Base-by-base conservation (phyloP, 2,888 invertebrate genomes). In the Automeris io region DNA sequence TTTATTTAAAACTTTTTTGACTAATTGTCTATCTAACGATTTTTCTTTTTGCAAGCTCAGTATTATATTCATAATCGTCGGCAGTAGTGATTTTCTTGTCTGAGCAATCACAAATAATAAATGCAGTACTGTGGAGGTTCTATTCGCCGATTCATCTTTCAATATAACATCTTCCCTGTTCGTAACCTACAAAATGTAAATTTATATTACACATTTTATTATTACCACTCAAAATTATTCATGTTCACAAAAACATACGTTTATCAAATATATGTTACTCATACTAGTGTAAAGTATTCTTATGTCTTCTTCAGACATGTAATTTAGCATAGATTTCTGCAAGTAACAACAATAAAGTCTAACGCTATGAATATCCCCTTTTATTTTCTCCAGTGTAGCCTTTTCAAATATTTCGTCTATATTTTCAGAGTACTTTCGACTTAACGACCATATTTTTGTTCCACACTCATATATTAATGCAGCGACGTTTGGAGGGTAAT, bases 71-170 rank as follows among this genome's bases (percentile, higher is more conserved):
- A 93, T 57, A 29, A 89, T 83, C 48, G 77, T 80, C 46, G 87
- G 88, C 26, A 89, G 72, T 49, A 88, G 77, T 3, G 75, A 69
- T 22, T 80, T 80, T 49, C 85, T 90, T 2, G 79, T 70, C 23
- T 86, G 78, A 18, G 90, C 86, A 3, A 92, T 57, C 7, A 87
- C 74, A 9, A 83, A 74, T 43, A 89, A 82, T 19, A 85, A 81
- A 34, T 91, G 88, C 11, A 92, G 68, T 5, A 89, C 85, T 25
- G 89, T 89, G 0, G 87, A 71, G 1, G 89, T 88, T 56, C 90
- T 77, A 44, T 90, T 90, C 0, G 76, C 70, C 1, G 75, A 73
- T 68, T 93, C 92, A 54, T 92, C 91, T 43, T 78, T 75, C 34
- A 81, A 51, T 51, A 88, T 73, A 23, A 78, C 67, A 38, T 79